Evolutionary conservation across 1,140 invertebrate genomes (phyloP).

Genomic region (Brachystomella parvula): DNA sequence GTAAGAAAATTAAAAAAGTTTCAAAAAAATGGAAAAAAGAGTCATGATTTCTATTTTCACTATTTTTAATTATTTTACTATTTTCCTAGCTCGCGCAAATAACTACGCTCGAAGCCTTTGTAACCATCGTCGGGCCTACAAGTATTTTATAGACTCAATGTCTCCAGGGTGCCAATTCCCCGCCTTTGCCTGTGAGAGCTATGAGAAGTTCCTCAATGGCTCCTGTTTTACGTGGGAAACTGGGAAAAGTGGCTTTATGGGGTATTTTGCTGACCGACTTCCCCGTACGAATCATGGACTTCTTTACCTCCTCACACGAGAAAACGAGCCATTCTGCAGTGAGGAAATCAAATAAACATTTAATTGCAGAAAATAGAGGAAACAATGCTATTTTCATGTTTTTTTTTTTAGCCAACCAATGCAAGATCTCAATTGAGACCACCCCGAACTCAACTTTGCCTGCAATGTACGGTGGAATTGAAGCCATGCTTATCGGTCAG

Average conservation of each 20-base stretch:
- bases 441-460: constrained; percentile 55
- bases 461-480: constrained; percentile 69
- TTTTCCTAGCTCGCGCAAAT: constrained; percentile 41
- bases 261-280: constrained; percentile 75
- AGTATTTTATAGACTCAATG: constrained; percentile 88
- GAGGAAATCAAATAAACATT: constrained; percentile 36
- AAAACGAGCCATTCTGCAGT: constrained; percentile 88
- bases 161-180: constrained; percentile 79
- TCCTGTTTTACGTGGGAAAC: constrained; percentile 60
- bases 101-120: constrained; percentile 78
- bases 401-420: constrained; percentile 73
- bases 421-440: constrained; percentile 69
- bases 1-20: too few relatives aligned
- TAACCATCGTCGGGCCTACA: constrained; percentile 84
- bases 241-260: constrained; percentile 77
- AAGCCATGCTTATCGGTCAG: constrained; percentile 71
- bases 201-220: constrained; percentile 72
- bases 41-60: too few relatives aligned
- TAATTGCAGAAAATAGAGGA: neutral
- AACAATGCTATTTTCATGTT: too few relatives aligned
- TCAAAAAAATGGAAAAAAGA: too few relatives aligned
- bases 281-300: constrained; percentile 64
- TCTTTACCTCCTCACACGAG: constrained; percentile 74
- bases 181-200: constrained; percentile 74
- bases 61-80: too few relatives aligned